Evolutionary conservation across 2,113 vertebrate genomes (phyloP).

Genomic region (Albula glossodonta): DNA sequence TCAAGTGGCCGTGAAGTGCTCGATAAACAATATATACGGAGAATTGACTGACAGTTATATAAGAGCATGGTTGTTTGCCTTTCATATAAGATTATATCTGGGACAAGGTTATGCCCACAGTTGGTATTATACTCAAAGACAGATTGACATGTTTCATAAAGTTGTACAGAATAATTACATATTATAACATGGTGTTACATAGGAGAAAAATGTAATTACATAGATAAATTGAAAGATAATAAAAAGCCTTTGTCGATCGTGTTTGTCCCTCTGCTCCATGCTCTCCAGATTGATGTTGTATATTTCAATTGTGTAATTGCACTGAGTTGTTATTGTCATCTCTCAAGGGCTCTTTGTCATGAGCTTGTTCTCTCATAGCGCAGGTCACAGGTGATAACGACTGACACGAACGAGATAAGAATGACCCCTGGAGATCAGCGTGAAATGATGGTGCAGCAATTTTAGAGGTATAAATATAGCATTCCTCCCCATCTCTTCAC

Average conservation of each 20-base stretch:
- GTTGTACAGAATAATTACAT: neutral
- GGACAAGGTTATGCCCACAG: neutral
- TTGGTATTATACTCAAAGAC: neutral
- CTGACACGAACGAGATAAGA: conserved; percentile 41
- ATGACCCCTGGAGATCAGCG: conserved; percentile 20
- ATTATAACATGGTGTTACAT: neutral
- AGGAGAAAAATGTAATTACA: neutral
- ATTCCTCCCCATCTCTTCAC: neutral
- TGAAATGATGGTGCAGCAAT: conserved; percentile 28
- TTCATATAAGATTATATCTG: neutral
- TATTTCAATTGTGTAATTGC: conserved; percentile 32
- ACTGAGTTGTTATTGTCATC: neutral
- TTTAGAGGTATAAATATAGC: conserved; percentile 55
- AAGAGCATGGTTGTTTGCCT: neutral
- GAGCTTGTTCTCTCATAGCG: neutral
- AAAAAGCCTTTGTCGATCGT: neutral
- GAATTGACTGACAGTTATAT: neutral
- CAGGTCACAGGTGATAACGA: conserved; percentile 37
- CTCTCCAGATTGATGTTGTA: neutral
- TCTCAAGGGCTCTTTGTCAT: conserved; percentile 24
- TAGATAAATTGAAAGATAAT: neutral
- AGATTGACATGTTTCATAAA: neutral
- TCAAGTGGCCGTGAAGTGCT: neutral
- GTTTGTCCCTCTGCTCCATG: neutral
- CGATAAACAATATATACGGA: neutral